phyloP scores from a whole-genome alignment of 1,140 invertebrate genomes.

The Ctenoplectra terminalis region DNA sequence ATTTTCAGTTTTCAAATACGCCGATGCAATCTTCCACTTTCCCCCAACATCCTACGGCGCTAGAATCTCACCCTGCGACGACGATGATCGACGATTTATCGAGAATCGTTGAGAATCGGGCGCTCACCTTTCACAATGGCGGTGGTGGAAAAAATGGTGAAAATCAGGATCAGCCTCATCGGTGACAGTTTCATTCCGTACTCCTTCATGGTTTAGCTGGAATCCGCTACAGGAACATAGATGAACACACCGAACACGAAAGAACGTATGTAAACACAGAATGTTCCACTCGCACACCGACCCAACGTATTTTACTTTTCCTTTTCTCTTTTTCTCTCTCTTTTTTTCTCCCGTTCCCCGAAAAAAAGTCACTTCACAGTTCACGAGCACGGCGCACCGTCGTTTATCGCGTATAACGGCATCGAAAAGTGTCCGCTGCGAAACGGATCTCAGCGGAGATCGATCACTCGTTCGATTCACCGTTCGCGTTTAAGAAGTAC shows the following conservation, averaged over 20 bases:
- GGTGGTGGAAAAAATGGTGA: slow-evolving; percentile 23
- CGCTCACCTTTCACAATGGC: slow-evolving; percentile 37
- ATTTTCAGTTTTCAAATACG: background rate
- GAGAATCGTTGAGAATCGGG: slow-evolving; percentile 5
- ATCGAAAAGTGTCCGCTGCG: background rate
- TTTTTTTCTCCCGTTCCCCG: background rate
- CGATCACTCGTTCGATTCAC: background rate
- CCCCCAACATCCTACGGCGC: background rate
- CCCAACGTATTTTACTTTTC: background rate
- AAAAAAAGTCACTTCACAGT: slow-evolving; percentile 11
- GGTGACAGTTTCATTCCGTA: slow-evolving; percentile 37
- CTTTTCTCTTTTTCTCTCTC: too few species aligned
- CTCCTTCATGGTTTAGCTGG: slow-evolving; percentile 27
- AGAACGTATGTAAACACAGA: slow-evolving; percentile 39
- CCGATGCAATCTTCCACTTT: background rate
- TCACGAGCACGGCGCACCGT: background rate
- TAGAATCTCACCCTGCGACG: background rate
- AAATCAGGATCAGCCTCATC: slow-evolving; percentile 44
- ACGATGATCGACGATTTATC: background rate
- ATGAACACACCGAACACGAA: slow-evolving; percentile 36
- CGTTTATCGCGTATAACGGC: background rate
- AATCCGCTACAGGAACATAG: slow-evolving; percentile 47
- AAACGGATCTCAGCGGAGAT: background rate
- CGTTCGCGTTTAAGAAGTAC: background rate
- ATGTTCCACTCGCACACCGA: slow-evolving; percentile 16